These are phyloP conservation scores for Campoletis raptor DNA, from an alignment of 2,888 invertebrate genomes.

Conservation along the genomic window DNA sequence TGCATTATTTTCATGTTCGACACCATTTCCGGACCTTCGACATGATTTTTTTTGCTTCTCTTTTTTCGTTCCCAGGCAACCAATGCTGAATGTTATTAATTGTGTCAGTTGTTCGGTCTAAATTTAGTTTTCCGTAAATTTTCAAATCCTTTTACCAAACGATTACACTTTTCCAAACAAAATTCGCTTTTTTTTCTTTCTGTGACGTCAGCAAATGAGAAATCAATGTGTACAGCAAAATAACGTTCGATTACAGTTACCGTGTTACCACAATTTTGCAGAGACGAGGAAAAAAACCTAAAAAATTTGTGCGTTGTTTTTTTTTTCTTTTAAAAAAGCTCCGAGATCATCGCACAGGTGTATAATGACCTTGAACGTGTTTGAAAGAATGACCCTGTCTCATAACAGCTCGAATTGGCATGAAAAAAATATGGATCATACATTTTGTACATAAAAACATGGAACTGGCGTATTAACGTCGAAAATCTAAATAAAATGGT, in stretches of 20 bases:
- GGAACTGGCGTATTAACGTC: background rate
- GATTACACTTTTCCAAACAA: background rate
- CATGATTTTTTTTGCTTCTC: background rate
- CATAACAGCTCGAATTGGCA: no score
- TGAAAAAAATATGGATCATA: background rate
- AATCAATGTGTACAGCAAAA: background rate
- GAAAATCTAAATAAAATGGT: no score
- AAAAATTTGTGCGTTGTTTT: background rate
- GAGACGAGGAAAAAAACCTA: background rate
- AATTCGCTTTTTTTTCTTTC: background rate
- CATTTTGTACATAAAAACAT: background rate
- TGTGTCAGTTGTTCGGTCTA: background rate
- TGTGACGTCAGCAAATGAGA: background rate
- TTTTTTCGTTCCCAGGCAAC: background rate
- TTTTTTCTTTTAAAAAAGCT: no score
- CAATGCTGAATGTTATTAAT: background rate
- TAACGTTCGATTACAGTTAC: no score
- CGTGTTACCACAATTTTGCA: background rate
- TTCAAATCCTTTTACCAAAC: background rate
- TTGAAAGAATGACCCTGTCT: no score
- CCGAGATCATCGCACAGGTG: no score
- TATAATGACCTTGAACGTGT: no score
- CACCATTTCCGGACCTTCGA: background rate
- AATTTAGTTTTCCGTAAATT: background rate
- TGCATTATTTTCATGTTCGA: background rate